Percentiles rank a stretch among this genome's conserved stretches.
phyloP scores from a whole-genome alignment of 2,113 vertebrate species.

The Microtus montanus region DNA sequence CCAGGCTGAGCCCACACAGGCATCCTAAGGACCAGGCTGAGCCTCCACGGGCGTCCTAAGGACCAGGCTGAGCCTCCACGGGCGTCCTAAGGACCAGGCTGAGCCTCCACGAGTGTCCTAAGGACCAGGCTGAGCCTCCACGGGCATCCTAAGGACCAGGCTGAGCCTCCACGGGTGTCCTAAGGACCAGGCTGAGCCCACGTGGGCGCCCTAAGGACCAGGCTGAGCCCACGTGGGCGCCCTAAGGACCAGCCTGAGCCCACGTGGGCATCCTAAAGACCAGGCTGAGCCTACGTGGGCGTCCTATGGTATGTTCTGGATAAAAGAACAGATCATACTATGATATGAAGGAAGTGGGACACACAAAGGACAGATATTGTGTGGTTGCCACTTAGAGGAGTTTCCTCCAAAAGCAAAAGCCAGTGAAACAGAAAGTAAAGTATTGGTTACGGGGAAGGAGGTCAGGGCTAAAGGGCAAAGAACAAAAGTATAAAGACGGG shows the following conservation, averaged over 20 bases:
- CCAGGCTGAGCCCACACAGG: no score
- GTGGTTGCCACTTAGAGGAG: not conserved
- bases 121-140: no score
- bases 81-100: not conserved
- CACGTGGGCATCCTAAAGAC: rapidly evolving
- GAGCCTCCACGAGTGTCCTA: not conserved
- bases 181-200: no score
- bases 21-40: not conserved
- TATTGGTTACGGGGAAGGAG: no score
- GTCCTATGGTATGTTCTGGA: not conserved
- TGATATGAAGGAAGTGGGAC: not conserved
- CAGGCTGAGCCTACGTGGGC: not conserved
- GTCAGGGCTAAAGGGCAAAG: not conserved
- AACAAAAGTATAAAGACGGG: not conserved
- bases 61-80: not conserved
- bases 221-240: no score
- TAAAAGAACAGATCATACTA: not conserved
- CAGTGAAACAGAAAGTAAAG: constrained; percentile 32
- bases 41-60: not conserved
- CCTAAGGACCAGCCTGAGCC: not conserved
- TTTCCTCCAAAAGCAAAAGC: not conserved
- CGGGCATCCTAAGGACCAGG: not conserved
- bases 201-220: no score
- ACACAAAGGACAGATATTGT: not conserved
- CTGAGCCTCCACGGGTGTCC: no score